Evolutionary conservation across 2,888 invertebrate genomes (phyloP), one percentile per base, ranked within the genome.

Genomic region (Mesopsocus fuscifrons): DNA sequence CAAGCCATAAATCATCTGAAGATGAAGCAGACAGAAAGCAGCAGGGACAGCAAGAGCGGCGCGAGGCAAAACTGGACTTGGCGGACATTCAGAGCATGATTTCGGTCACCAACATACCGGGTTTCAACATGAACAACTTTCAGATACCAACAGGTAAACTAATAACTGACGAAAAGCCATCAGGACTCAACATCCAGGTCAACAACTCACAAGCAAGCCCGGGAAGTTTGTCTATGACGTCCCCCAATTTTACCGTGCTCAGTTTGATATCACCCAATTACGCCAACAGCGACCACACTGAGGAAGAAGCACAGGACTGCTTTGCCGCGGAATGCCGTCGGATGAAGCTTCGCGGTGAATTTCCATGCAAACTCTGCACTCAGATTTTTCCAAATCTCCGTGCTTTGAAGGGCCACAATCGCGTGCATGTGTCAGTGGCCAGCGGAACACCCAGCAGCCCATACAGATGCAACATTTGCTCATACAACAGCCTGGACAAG

Each of bases 391-490:
- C 87, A 1, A 92, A 89, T 56, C 65, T 89, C 30, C 71, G 89
- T 41, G 87, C 89, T 1, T 64, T 92, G 18, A 92, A 92, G 59
- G 88, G 91, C 0, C 89, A 89, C 60, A 88, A 88, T 56, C 70
- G 87, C 43, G 77, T 80, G 2, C 91, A 91, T 59, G 68, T 88
- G 49, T 78, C 77, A 76, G 73, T 0, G 63, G 66, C 4, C 70
- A 76, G 0, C 80, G 81, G 1, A 3, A 47, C 48, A 11, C 32
- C 35, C 52, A 59, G 44, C 22, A 45, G 47, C 2, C 85, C 87
- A 1, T 92, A 88, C 60, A 76, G 82, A 42, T 94, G 94, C 65
- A 88, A 89, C 58, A 83, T 91, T 77, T 94, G 94, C 51, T 77
- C 82, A 1, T 91, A 87, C 60, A 77, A 79, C 1, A 82, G 83